phyloP scores from a whole-genome alignment of 2,888 invertebrate species.

The Mayetiola destructor region DNA sequence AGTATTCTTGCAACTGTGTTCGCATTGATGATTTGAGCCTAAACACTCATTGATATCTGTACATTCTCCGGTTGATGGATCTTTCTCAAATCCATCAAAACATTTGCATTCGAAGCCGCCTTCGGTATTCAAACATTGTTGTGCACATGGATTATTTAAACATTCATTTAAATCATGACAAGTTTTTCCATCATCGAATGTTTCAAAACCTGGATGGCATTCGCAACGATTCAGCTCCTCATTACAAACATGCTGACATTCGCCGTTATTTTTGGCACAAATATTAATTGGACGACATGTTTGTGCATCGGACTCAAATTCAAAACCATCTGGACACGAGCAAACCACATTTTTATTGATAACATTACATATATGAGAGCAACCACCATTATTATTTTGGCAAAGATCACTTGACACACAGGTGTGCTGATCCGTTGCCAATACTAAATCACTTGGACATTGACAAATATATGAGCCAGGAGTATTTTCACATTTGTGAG shows the following conservation, averaged over 20 bases:
- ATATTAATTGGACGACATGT: conserved; percentile 37
- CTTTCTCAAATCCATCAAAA: conserved; percentile 32
- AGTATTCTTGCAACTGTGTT: conserved; percentile 30
- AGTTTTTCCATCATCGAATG: conserved; percentile 22
- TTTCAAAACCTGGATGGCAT: conserved; percentile 36
- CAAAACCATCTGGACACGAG: conserved; percentile 32
- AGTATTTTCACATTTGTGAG: conserved; percentile 37
- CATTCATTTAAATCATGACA: conserved; percentile 41
- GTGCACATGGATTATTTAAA: conserved; percentile 25
- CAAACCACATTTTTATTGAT: conserved; percentile 22
- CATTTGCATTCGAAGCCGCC: conserved; percentile 36
- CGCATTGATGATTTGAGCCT: conserved; percentile 24
- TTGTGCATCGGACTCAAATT: conserved; percentile 33
- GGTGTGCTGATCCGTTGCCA: conserved; percentile 22
- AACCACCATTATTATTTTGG: conserved; percentile 37
- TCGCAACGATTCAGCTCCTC: conserved; percentile 35
- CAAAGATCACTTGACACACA: conserved; percentile 38
- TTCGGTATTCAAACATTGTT: conserved; percentile 31
- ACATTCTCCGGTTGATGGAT: conserved; percentile 31
- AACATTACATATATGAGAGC: conserved; percentile 40
- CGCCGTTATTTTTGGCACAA: conserved; percentile 42
- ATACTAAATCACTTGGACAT: conserved; percentile 38
- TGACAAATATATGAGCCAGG: conserved; percentile 40
- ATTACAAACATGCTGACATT: conserved; percentile 47
- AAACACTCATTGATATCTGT: conserved; percentile 39